Percentiles rank a stretch among this genome's conserved stretches.
Conservation (phyloP, 2,113 vertebrate genomes). For the Petroica traversi region DNA sequence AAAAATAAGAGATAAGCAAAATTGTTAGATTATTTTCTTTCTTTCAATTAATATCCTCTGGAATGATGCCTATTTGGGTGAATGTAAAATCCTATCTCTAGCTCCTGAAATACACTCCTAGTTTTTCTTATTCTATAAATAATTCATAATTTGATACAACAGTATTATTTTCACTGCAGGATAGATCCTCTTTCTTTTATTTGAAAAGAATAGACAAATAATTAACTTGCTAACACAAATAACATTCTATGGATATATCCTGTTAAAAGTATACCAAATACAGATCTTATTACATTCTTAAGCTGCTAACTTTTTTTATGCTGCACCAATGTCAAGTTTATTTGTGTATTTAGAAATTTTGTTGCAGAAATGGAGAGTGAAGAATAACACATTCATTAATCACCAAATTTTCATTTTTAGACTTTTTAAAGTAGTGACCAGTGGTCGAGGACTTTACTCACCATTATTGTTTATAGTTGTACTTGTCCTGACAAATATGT, state of each 20-base stretch:
- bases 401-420: background rate
- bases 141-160: background rate
- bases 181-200: background rate
- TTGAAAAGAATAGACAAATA: background rate
- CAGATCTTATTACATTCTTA: background rate
- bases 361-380: background rate
- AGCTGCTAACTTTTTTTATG: background rate
- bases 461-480: background rate
- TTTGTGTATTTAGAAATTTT: background rate
- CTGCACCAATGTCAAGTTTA: background rate
- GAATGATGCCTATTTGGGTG: background rate
- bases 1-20: background rate
- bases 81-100: background rate
- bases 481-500: background rate
- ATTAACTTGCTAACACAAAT: background rate
- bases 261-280: background rate
- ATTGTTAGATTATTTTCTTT: background rate
- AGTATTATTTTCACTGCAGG: background rate
- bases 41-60: background rate
- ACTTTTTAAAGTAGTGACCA: background rate
- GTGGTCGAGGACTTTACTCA: background rate
- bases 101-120: background rate
- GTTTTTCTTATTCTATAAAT: background rate
- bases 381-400: background rate
- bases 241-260: background rate